Evolutionary conservation across 2,797 vertebrate species (phyloP).

Genomic region (Pseudochirops cupreus): DNA sequence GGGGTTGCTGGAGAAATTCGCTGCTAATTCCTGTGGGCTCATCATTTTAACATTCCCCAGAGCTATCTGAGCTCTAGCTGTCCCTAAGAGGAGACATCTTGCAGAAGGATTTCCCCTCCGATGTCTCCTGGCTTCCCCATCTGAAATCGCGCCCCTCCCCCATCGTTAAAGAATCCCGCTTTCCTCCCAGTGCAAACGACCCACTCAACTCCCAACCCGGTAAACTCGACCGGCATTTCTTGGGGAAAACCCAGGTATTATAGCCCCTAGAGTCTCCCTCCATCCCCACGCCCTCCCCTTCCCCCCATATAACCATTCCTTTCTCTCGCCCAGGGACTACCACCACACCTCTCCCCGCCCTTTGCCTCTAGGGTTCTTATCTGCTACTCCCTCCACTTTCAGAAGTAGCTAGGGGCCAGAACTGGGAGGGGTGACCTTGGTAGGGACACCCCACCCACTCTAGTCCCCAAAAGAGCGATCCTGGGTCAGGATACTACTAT

Average conservation of each 20-base stretch:
- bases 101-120: background rate
- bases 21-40: background rate
- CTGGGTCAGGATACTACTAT: background rate
- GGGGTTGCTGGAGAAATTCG: background rate
- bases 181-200: constrained; percentile 5
- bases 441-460: background rate
- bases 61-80: background rate
- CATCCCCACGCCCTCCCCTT: background rate
- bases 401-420: background rate
- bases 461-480: background rate
- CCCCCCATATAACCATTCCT: background rate
- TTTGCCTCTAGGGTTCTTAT: background rate
- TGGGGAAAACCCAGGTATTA: background rate
- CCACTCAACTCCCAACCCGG: background rate
- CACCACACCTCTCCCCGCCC: background rate
- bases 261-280: background rate
- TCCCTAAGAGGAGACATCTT: background rate
- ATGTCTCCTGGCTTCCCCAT: background rate
- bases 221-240: background rate
- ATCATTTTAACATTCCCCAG: background rate
- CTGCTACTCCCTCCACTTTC: background rate
- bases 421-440: background rate
- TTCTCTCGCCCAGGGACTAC: background rate
- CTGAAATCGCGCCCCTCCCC: background rate
- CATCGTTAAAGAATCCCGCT: background rate